phyloP scores from a whole-genome alignment of 2,113 vertebrate genomes.

The Micromys minutus region DNA sequence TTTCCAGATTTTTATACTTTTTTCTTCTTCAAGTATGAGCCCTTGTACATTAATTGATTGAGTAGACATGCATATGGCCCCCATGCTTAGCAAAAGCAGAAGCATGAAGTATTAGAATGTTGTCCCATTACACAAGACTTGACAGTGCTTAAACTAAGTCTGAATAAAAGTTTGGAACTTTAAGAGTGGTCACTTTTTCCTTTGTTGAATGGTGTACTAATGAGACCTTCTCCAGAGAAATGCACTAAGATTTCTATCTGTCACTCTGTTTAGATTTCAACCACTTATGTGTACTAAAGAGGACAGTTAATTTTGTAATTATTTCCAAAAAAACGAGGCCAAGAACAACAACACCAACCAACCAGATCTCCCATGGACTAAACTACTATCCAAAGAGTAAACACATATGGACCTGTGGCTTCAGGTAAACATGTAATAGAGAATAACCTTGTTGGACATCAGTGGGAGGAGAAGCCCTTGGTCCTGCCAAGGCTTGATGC shows the following conservation, averaged over 20 bases:
- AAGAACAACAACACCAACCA: too few relatives aligned
- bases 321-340: conserved; percentile 63
- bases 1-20: background rate
- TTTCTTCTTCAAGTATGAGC: background rate
- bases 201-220: background rate
- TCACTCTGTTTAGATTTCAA: background rate
- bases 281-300: background rate
- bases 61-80: background rate
- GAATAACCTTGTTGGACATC: too few relatives aligned
- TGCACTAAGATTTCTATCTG: background rate
- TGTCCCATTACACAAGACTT: background rate
- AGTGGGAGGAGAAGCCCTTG: too few relatives aligned
- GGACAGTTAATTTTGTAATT: conserved; percentile 29
- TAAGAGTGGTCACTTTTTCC: background rate
- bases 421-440: too few relatives aligned
- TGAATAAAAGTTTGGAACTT: background rate
- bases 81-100: background rate
- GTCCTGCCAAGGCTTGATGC: too few relatives aligned
- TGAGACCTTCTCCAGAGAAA: background rate
- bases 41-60: background rate
- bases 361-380: too few relatives aligned
- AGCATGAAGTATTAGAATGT: background rate
- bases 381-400: too few relatives aligned
- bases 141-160: background rate
- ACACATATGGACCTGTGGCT: too few relatives aligned